These are phyloP conservation scores for Hycleus cichorii DNA, from an alignment of 1,140 invertebrate species.

Conservation along the genomic window DNA sequence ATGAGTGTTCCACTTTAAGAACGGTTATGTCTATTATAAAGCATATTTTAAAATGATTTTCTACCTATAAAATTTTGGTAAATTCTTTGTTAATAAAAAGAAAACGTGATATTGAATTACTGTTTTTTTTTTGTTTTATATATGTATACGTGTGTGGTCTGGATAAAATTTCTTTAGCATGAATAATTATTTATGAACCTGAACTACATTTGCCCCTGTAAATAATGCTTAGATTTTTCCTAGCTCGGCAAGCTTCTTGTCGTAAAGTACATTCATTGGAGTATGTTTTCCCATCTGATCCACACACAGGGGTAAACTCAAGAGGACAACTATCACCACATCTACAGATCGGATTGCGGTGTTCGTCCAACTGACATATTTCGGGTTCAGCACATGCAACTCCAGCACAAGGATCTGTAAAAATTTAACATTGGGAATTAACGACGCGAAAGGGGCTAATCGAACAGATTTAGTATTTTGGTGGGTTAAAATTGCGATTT, in stretches of 20 bases:
- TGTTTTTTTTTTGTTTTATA: background rate
- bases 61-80: too few relatives aligned
- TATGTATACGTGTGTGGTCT: background rate
- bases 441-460: slow-evolving; percentile 4
- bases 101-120: too few relatives aligned
- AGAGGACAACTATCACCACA: slow-evolving; percentile 72
- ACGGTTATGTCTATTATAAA: too few relatives aligned
- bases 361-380: slow-evolving; percentile 74
- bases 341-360: slow-evolving; percentile 67
- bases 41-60: too few relatives aligned
- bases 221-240: slow-evolving; percentile 65
- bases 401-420: slow-evolving; percentile 71
- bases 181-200: slow-evolving; percentile 44
- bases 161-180: background rate
- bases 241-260: slow-evolving; percentile 65
- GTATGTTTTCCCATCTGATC: slow-evolving; percentile 79
- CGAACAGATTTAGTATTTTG: background rate
- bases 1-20: too few relatives aligned
- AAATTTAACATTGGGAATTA: slow-evolving; percentile 9
- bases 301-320: slow-evolving; percentile 77
- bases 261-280: slow-evolving; percentile 75
- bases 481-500: too few relatives aligned
- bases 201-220: slow-evolving; percentile 72
- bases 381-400: slow-evolving; percentile 70
- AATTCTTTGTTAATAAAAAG: too few relatives aligned